phyloP scores from a whole-genome alignment of 2,888 invertebrate genomes.

The Myopa tessellatipennis region DNA sequence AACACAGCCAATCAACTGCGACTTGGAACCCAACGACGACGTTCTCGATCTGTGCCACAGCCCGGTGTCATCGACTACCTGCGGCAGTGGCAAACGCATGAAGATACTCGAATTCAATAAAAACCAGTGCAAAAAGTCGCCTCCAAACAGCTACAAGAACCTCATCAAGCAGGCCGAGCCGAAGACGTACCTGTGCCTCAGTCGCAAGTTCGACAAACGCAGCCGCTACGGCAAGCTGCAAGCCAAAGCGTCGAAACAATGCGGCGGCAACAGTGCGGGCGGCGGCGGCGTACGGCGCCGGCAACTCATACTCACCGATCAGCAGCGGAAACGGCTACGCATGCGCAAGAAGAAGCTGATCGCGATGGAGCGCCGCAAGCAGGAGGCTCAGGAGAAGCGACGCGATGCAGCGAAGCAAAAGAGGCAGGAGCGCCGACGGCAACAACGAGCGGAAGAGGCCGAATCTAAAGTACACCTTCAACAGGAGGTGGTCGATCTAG shows the following conservation, averaged over 20 bases:
- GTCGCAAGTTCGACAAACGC: slow-evolving; percentile 58
- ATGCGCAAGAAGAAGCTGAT: slow-evolving; percentile 56
- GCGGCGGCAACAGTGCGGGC: slow-evolving; percentile 44
- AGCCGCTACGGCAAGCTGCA: slow-evolving; percentile 60
- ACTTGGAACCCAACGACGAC: slow-evolving; percentile 50
- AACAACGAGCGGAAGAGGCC: slow-evolving; percentile 34
- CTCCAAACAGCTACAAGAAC: slow-evolving; percentile 67
- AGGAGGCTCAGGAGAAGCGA: slow-evolving; percentile 54
- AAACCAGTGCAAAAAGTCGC: slow-evolving; percentile 60
- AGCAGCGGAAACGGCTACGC: slow-evolving; percentile 60
- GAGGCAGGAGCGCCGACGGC: slow-evolving; percentile 24
- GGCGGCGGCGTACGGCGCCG: slow-evolving; percentile 54
- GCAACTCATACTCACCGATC: slow-evolving; percentile 62
- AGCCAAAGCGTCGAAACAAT: slow-evolving; percentile 47
- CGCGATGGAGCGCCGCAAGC: slow-evolving; percentile 53
- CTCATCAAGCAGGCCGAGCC: slow-evolving; percentile 67
- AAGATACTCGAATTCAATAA: slow-evolving; percentile 62
- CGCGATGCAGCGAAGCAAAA: slow-evolving; percentile 41
- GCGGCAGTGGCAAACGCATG: slow-evolving; percentile 53
- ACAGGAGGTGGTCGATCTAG: slow-evolving; percentile 41
- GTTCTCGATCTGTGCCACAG: slow-evolving; percentile 52
- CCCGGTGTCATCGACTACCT: slow-evolving; percentile 40
- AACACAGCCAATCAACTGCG: slow-evolving; percentile 44
- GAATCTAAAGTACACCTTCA: neutral
- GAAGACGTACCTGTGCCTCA: slow-evolving; percentile 65